These are phyloP conservation scores for Halcyon badia DNA, from an alignment of 2,797 vertebrate species.

Conservation along the genomic window DNA sequence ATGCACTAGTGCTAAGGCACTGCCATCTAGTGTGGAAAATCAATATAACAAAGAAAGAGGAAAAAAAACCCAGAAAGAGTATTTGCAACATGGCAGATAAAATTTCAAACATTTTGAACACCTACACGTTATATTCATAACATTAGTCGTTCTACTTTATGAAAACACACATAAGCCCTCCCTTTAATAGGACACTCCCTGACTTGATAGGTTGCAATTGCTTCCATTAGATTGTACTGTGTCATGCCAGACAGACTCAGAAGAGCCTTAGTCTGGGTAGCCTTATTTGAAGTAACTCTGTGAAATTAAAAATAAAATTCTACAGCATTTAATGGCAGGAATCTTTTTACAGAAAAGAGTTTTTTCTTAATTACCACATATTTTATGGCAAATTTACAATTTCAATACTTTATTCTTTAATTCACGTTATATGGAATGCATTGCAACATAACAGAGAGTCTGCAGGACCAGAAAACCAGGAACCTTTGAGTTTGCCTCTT, in stretches of 20 bases:
- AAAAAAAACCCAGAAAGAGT: not conserved
- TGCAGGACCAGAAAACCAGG: not conserved
- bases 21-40: constrained; percentile 73
- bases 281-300: not conserved
- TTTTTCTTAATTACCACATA: not conserved
- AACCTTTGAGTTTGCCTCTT: not conserved
- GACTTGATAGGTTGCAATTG: not conserved
- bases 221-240: not conserved
- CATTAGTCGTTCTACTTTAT: not conserved
- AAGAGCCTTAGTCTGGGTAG: not conserved
- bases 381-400: not conserved
- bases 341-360: not conserved
- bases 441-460: not conserved
- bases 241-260: not conserved
- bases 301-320: not conserved
- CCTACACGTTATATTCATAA: not conserved
- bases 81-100: not conserved
- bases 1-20: constrained; percentile 58
- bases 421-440: not conserved
- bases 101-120: not conserved
- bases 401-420: not conserved
- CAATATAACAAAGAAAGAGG: constrained; percentile 25
- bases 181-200: not conserved
- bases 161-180: not conserved
- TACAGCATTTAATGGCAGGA: not conserved